Evolutionary conservation across 2,888 invertebrate genomes (phyloP).

Genomic region (Didymodactylos carnosus): DNA sequence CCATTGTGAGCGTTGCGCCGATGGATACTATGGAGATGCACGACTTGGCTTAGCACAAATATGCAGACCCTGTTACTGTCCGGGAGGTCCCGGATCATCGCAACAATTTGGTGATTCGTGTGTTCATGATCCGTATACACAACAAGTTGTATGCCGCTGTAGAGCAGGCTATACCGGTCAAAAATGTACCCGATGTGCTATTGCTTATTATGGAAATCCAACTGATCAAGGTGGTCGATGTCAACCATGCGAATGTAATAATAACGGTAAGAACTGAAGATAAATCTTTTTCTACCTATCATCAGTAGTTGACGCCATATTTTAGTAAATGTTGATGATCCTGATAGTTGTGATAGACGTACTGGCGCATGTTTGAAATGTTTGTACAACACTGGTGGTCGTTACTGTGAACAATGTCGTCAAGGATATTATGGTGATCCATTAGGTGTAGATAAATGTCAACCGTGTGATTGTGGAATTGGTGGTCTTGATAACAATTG

Average conservation of each 20-base stretch:
- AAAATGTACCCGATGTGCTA: slow-evolving; percentile 81
- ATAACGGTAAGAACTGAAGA: too few species aligned
- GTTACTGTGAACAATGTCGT: slow-evolving; percentile 51
- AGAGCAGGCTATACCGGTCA: slow-evolving; percentile 74
- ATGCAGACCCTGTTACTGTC: slow-evolving; percentile 14
- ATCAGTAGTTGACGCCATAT: too few species aligned
- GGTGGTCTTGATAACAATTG: not conserved
- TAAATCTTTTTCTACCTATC: too few species aligned
- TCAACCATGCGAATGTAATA: slow-evolving; percentile 27
- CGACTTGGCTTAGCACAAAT: slow-evolving; percentile 43
- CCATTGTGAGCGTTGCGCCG: slow-evolving; percentile 55
- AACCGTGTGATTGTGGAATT: not conserved
- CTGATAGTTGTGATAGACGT: slow-evolving; percentile 72
- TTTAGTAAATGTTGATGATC: slow-evolving; percentile 76
- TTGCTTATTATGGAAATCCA: slow-evolving; percentile 82
- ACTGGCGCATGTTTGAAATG: slow-evolving; percentile 80
- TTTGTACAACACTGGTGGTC: slow-evolving; percentile 72
- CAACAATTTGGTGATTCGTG: slow-evolving; percentile 64
- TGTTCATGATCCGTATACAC: slow-evolving; percentile 20
- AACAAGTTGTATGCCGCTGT: slow-evolving; percentile 45
- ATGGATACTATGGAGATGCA: slow-evolving; percentile 52
- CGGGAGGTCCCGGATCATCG: not conserved
- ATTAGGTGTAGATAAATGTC: not conserved
- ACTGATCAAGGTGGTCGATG: slow-evolving; percentile 32
- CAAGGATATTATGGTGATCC: slow-evolving; percentile 42